Evolutionary conservation across 2,797 vertebrate genomes (phyloP), one percentile per base, ranked within the genome.

Genomic region (Parambassis ranga): DNA sequence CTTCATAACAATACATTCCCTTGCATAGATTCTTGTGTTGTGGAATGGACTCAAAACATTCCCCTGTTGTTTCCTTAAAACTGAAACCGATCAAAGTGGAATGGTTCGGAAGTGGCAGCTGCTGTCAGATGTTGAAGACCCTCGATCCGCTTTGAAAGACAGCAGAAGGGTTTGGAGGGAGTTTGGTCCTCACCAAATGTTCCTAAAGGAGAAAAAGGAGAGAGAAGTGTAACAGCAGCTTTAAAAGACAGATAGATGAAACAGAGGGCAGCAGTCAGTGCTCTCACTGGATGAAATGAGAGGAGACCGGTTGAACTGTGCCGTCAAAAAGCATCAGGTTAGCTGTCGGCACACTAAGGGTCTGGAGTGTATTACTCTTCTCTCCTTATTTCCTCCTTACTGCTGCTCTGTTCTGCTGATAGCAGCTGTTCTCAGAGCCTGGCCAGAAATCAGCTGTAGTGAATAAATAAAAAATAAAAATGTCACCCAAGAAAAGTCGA

Each of bases 141-240:
- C 91, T 90, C 3, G 93, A 91, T 1, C 95, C 91, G 0, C 94
- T 92, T 85, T 98, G 95, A 88, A 98, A 98, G 82, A 98, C 92
- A 1, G 96, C 96, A 15, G 96, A 97, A 37, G 96, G 93, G 63
- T 98, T 98, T 2, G 94, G 94, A 3, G 95, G 84, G 59, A 94
- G 91, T 82, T 94, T 96, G 77, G 91, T 94, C 87, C 89, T 95
- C 84, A 91, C 92, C 79, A 95, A 88, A 56, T 94, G 92, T 48
- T 94, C 95, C 96, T 98, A 14, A 31, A 2, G 33, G 13, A 42
- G 18, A 62, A 26, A 60, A 38, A 37, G 5, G 5, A 31, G 11
- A 5, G 5, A 30, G 28, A 6, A 26, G 30, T 50, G 0, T 13
- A 26, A 30, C 4, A 9, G 44, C 28, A 59, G 46, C 4, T 22